These are phyloP conservation scores for Muschampia plurimacula DNA, from an alignment of 2,888 invertebrate genomes.

Conservation along the genomic window DNA sequence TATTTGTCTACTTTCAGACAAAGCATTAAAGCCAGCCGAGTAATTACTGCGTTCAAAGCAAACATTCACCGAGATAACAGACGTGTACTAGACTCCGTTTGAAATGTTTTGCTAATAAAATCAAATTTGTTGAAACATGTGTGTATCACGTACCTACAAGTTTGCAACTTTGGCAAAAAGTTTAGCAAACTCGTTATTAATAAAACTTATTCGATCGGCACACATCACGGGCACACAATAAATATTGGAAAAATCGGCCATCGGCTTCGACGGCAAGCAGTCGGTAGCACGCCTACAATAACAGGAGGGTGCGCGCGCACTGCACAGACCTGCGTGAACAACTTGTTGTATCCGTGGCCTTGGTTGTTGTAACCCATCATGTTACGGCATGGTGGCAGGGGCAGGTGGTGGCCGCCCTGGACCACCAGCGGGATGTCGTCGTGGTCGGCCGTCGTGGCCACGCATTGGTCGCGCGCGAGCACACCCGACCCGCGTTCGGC, in stretches of 20 bases:
- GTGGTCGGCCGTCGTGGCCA: constrained; percentile 79
- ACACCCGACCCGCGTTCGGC: constrained; percentile 45
- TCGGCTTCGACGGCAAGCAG: constrained; percentile 9
- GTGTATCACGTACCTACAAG: neutral
- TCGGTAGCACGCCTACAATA: constrained; percentile 30
- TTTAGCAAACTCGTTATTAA: constrained; percentile 19
- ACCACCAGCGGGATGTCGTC: constrained; percentile 83
- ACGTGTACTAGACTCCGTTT: constrained; percentile 29
- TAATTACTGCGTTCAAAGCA: constrained; percentile 38
- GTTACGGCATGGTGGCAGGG: constrained; percentile 86
- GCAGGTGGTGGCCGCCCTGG: constrained; percentile 79
- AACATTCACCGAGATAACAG: constrained; percentile 33
- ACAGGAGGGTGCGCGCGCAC: constrained; percentile 38
- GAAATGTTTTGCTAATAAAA: constrained; percentile 36
- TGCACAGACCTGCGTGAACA: constrained; percentile 90
- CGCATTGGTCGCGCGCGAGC: constrained; percentile 57
- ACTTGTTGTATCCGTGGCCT: constrained; percentile 93
- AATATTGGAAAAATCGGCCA: constrained; percentile 37
- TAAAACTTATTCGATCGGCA: constrained; percentile 14
- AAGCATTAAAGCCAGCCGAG: constrained; percentile 33
- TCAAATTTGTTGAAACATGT: constrained; percentile 14
- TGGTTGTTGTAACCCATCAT: constrained; percentile 92
- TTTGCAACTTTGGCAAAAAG: neutral
- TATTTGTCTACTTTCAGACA: constrained; percentile 31
- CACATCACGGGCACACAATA: constrained; percentile 30